Evolutionary conservation across 2,797 vertebrate genomes (phyloP).

Genomic region (Zalophus californianus): DNA sequence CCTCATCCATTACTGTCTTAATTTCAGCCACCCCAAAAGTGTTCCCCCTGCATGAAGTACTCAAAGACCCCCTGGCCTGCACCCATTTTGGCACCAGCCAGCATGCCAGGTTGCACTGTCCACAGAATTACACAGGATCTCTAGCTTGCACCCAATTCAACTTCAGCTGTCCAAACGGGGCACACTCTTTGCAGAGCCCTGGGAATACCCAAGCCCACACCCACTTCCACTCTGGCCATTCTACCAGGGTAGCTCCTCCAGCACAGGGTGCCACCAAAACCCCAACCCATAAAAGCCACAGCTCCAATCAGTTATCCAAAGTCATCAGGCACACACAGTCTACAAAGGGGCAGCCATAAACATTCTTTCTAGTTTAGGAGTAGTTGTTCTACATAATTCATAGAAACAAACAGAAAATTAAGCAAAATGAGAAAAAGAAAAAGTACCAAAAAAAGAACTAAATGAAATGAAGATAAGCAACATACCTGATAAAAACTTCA

Average conservation of each 20-base stretch:
- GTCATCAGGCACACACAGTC: neutral
- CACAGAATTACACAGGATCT: neutral
- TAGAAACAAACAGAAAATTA: neutral
- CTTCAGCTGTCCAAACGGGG: neutral
- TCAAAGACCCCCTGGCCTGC: neutral
- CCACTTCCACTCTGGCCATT: neutral
- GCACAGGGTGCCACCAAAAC: neutral
- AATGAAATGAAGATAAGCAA: neutral
- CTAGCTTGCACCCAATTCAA: neutral
- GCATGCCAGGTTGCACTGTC: neutral
- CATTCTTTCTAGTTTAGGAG: neutral
- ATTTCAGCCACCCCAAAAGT: neutral
- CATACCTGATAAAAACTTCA: neutral
- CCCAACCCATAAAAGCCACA: neutral
- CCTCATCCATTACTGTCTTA: neutral
- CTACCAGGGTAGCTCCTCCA: neutral
- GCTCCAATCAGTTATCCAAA: neutral
- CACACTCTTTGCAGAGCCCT: neutral
- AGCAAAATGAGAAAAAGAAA: neutral
- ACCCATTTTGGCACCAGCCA: neutral
- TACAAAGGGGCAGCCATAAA: neutral
- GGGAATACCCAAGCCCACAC: neutral
- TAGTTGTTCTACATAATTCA: neutral
- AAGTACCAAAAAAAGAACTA: neutral
- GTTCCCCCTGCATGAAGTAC: neutral